Percentiles rank a stretch among this genome's conserved stretches.
Conservation (phyloP, 2,113 vertebrate genomes). For the Coracopsis vasa region DNA sequence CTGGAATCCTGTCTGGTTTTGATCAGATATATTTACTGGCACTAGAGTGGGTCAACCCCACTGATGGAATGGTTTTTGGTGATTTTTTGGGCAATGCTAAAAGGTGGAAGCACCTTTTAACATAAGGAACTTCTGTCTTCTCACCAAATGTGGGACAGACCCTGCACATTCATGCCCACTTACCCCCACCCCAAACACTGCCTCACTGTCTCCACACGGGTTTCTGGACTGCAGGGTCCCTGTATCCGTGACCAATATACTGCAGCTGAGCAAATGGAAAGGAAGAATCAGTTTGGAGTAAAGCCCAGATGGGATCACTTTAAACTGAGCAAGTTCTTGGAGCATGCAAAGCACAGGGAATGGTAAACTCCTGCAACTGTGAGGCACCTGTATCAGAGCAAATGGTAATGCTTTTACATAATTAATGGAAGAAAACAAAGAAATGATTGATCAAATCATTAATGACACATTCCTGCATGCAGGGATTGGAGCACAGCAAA, state of each 20-base stretch:
- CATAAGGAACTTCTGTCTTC: neutral
- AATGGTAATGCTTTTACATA: neutral
- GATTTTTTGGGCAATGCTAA: neutral
- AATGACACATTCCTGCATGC: neutral
- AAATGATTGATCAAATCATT: neutral
- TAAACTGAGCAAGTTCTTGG: neutral
- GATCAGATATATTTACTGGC: neutral
- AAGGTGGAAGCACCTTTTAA: neutral
- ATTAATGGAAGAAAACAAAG: neutral
- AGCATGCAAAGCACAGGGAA: neutral
- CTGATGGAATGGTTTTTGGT: neutral
- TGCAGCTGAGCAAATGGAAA: neutral
- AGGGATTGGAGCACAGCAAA: neutral
- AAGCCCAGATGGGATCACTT: neutral
- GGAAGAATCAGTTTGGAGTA: neutral
- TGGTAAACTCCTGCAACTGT: neutral
- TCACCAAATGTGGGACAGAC: neutral
- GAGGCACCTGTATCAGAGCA: neutral
- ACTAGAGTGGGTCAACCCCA: neutral
- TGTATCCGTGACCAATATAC: neutral
- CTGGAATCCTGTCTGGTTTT: neutral
- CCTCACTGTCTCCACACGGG: neutral
- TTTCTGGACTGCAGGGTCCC: neutral
- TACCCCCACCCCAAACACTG: too few species aligned
- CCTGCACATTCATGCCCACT: rapidly evolving